phyloP scores from a whole-genome alignment of 2,888 invertebrate genomes.

The Notocelia uddmanniana region DNA sequence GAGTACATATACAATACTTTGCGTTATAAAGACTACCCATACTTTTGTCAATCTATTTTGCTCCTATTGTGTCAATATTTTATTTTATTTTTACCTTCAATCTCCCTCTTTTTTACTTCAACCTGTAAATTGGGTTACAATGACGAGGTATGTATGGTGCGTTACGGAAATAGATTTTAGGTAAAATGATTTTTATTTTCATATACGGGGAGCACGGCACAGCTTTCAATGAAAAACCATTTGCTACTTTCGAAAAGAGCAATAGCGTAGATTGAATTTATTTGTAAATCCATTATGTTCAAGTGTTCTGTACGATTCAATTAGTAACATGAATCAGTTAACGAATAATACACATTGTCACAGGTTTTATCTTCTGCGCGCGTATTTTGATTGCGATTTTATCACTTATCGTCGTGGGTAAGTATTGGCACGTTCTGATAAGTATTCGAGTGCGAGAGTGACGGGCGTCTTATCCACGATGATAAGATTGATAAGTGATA shows the following conservation, averaged over 20 bases:
- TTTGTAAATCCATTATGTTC: slow-evolving; percentile 11
- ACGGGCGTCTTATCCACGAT: too few species aligned
- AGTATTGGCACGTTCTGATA: too few species aligned
- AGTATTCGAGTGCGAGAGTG: too few species aligned
- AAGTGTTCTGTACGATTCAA: slow-evolving; percentile 14
- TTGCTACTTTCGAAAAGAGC: background rate
- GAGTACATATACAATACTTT: background rate
- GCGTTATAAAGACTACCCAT: background rate
- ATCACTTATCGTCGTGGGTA: too few species aligned
- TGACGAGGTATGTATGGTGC: slow-evolving; percentile 59
- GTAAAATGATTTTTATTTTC: slow-evolving; percentile 51
- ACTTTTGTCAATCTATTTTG: slow-evolving; percentile 26
- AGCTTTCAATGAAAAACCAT: slow-evolving; percentile 41
- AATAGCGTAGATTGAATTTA: slow-evolving; percentile 5
- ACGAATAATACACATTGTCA: slow-evolving; percentile 7
- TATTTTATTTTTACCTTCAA: slow-evolving; percentile 57
- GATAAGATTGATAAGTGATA: too few species aligned
- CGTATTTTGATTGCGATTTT: too few species aligned
- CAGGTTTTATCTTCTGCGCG: slow-evolving; percentile 9
- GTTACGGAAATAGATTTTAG: slow-evolving; percentile 62
- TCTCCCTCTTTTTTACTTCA: slow-evolving; percentile 64
- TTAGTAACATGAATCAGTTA: too few species aligned
- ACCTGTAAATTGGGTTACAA: slow-evolving; percentile 70
- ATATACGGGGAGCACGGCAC: slow-evolving; percentile 4
- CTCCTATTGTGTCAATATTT: slow-evolving; percentile 62